These are phyloP conservation scores for Athene cunicularia DNA, from an alignment of 2,113 vertebrate species.

Conservation along the genomic window DNA sequence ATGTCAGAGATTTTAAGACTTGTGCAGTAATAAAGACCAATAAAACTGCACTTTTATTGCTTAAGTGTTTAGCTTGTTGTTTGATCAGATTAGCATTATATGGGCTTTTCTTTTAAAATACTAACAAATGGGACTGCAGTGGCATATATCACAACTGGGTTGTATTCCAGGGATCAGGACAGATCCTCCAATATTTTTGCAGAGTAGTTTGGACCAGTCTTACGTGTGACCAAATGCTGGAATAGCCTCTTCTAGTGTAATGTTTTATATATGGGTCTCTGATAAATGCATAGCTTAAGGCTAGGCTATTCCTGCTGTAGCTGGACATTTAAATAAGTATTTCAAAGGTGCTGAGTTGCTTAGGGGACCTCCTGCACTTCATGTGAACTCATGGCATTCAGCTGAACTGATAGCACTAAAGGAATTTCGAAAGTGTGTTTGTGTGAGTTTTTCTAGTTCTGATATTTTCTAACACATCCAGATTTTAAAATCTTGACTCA, in stretches of 20 bases:
- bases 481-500: not conserved
- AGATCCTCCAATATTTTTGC: not conserved
- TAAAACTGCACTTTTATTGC: not conserved
- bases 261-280: not conserved
- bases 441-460: not conserved
- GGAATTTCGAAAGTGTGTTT: not conserved
- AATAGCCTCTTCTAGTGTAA: not conserved
- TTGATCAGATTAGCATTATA: not conserved
- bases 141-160: not conserved
- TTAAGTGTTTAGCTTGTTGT: not conserved
- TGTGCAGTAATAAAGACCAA: not conserved
- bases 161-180: not conserved
- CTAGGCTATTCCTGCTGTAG: not conserved
- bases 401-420: not conserved
- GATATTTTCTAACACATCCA: not conserved
- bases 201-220: not conserved
- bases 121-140: not conserved
- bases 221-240: not conserved
- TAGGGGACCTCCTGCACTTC: not conserved
- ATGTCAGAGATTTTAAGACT: not conserved
- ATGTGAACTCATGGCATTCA: not conserved
- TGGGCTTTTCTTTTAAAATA: not conserved
- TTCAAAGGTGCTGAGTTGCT: not conserved
- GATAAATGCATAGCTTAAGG: not conserved
- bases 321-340: not conserved